Evolutionary conservation across 2,888 invertebrate species (phyloP), one percentile per base, ranked within the genome.

Genomic region (Volucella bombylans): DNA sequence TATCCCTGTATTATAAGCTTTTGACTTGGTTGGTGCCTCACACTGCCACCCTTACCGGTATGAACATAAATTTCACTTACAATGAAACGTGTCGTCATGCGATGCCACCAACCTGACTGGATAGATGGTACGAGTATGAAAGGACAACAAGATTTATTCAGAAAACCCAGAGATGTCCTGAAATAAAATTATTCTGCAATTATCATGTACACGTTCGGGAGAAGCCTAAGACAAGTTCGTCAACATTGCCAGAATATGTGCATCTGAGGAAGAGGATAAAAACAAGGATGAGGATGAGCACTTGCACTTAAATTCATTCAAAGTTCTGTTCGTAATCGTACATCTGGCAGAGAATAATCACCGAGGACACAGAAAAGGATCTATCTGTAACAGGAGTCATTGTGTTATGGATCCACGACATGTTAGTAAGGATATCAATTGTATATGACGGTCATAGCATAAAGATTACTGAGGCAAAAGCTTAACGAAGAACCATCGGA

Each of bases 351-450:
- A 55, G 62, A 61, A 77, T 69, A 76, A 68, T 61, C 76, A 61
- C 39, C 41, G 31, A 23, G 15, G 6, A 31, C 31, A 9, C 12
- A 65, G 41, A 49, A 57, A 10, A n/a, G n/a, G 12, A 49, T 31
- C 45, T 43, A 31, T 4, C 15, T 31, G 31, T 31, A 31, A 31
- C 31, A 4, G 31, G 31, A 8, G 59, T 38, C 15, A 49, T n/a
- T 54, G 4, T 43, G 43, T 11, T 15, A 45, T 41, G 4, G 23
- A 8, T 55, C 47, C 73, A 49, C 41, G 61, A 45, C 50, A 11
- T 43, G 39, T 69, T 64, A 38, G 65, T 57, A 65, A 71, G 69
- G 71, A 71, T 69, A 69, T 82, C 79, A 79, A 73, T 79, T 74
- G 79, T 49, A 49, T 65, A 69, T 79, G 83, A 71, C 69, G 41